Percentiles rank a stretch among this genome's conserved stretches.
phyloP scores from a whole-genome alignment of 1,140 invertebrate species.

The Drosophila erecta region DNA sequence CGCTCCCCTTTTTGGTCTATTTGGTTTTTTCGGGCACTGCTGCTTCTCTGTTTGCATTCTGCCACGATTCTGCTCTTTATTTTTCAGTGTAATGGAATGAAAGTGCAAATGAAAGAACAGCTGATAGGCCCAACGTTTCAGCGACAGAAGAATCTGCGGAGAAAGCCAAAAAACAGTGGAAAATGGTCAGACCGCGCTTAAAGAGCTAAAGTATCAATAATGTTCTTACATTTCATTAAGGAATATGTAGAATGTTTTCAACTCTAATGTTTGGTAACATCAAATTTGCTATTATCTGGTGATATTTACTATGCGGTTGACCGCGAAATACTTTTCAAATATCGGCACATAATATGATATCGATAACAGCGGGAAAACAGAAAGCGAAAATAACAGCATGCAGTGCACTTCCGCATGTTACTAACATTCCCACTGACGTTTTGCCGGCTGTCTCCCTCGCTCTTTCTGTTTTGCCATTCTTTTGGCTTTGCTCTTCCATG shows the following conservation, averaged over 20 bases:
- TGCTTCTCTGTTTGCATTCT: constrained; percentile 14
- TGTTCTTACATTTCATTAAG: too few species aligned
- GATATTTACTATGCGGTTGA: neutral
- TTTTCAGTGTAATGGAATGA: constrained; percentile 39
- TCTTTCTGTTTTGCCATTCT: constrained; percentile 6
- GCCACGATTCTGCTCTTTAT: constrained; percentile 7
- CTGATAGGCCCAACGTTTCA: constrained; percentile 14
- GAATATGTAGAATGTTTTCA: neutral
- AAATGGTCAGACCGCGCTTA: too few species aligned
- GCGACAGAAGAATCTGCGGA: constrained; percentile 6
- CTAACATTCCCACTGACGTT: constrained; percentile 54
- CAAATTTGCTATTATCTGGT: too few species aligned
- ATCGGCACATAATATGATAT: constrained; percentile 2
- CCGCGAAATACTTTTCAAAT: neutral
- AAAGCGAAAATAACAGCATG: constrained; percentile 4
- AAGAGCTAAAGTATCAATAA: neutral
- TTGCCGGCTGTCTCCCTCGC: constrained; percentile 36
- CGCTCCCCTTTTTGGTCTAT: neutral
- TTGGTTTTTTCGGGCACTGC: constrained; percentile 11
- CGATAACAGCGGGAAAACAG: constrained; percentile 18
- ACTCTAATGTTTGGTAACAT: too few species aligned
- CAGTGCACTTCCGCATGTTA: constrained; percentile 45
- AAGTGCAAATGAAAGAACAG: constrained; percentile 32
- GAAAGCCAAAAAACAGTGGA: neutral
- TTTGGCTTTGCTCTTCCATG: constrained; percentile 1